Evolutionary conservation across 2,113 vertebrate genomes (phyloP), one percentile per base, ranked within the genome.

Genomic region (Benitochromis conjunctus): DNA sequence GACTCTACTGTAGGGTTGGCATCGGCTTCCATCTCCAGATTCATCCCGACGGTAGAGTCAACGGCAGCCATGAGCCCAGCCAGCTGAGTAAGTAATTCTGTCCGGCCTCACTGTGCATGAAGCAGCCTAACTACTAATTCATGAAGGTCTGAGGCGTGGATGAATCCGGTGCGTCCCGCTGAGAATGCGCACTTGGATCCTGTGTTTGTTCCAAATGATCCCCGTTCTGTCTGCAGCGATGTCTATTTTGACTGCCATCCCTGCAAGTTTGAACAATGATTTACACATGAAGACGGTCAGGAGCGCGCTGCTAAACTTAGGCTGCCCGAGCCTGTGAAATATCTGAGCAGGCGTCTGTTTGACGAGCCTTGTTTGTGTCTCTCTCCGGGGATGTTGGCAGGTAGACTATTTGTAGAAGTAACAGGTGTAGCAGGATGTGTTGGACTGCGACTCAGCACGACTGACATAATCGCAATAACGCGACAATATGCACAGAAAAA

Each of bases 11-110:
- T 91, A 95, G 98, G 90, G 98, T 98, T 84, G 98, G 98, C 94
- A 99, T 99, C 93, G 98, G 98, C 24, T 99, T 99, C 96, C 98
- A 99, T 84, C 97, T 99, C 62, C 98, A 99, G 96, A 97, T 99
- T 92, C 97, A 99, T 93, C 96, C 97, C 85, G 98, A 98, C 95
- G 98, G 98, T 90, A 97, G 96, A 95, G 98, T 99, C 86, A 99
- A 98, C 94, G 98, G 98, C 84, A 98, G 98, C 91, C 98, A 99
- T 90, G 97, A 97, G 91, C 96, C 97, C 84, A 97, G 94, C 91
- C 96, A 94, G 82, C 96, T 99, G 94, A 99, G 98, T 99, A 96
- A 98, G 98, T 98, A 87, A 10, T 58, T 46, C 62, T 56, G 31
- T 4, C 34, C n/a, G 26, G 38, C 53, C 26, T 66, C 76, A 14